phyloP scores from a whole-genome alignment of 2,113 vertebrate genomes.

The Holacanthus passer region DNA sequence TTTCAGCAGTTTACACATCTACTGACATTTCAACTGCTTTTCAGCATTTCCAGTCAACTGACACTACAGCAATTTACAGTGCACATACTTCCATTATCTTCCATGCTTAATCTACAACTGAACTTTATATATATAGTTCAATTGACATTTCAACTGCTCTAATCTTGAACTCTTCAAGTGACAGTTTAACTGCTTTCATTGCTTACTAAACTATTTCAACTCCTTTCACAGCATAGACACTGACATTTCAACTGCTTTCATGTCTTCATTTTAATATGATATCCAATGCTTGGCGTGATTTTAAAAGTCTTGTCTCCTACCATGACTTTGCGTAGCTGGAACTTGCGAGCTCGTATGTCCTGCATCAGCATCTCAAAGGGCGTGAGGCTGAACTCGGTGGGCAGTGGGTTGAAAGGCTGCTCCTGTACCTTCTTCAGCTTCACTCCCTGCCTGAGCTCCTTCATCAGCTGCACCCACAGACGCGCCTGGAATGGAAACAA shows the following conservation, averaged over 20 bases:
- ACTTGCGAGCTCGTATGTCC: constrained; percentile 93
- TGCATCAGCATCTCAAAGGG: constrained; percentile 99
- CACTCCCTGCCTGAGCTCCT: constrained; percentile 94
- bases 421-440: constrained; percentile 97
- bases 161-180: too few species aligned
- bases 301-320: constrained; percentile 79
- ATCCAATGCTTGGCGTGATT: neutral
- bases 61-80: neutral
- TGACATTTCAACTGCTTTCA: neutral
- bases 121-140: too few species aligned
- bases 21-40: neutral
- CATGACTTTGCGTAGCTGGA: constrained; percentile 97
- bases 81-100: neutral
- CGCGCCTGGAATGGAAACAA: constrained; percentile 84
- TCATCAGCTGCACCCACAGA: constrained; percentile 97
- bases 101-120: too few species aligned
- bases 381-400: constrained; percentile 95
- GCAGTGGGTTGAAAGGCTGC: constrained; percentile 92
- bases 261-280: neutral
- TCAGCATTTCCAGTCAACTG: neutral
- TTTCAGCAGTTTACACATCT: neutral
- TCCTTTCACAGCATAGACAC: neutral
- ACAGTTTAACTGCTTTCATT: neutral
- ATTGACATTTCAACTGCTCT: too few species aligned
- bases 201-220: neutral